phyloP scores from a whole-genome alignment of 2,113 vertebrate species.

The Alosa alosa region DNA sequence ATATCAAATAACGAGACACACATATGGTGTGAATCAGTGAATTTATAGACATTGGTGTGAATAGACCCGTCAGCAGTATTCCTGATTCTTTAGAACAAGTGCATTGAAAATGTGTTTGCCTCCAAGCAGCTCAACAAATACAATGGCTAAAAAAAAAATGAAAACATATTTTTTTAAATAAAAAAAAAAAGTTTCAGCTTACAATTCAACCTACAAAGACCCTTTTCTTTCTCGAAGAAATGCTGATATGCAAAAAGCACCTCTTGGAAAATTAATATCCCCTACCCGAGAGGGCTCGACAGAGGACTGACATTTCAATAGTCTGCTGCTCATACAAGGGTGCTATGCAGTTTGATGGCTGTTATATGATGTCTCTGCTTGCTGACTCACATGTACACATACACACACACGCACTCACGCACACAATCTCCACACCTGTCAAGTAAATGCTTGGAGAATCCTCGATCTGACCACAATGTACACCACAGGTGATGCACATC shows the following conservation, averaged over 20 bases:
- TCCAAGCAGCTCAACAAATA: background rate
- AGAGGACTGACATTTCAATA: background rate
- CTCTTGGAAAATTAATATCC: background rate
- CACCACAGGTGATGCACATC: background rate
- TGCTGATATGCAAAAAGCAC: background rate
- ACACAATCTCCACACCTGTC: background rate
- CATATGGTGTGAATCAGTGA: too few relatives aligned
- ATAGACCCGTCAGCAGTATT: too few relatives aligned
- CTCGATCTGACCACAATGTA: background rate
- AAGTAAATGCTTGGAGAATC: background rate
- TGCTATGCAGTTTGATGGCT: background rate
- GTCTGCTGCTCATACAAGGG: background rate
- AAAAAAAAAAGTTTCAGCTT: background rate
- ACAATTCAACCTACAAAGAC: background rate
- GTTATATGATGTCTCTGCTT: background rate
- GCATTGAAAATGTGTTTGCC: background rate
- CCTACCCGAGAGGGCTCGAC: background rate
- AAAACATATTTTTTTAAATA: background rate
- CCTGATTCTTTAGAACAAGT: too few relatives aligned
- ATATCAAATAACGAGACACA: too few relatives aligned
- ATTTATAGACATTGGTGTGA: too few relatives aligned
- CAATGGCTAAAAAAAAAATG: background rate
- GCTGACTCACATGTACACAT: too few relatives aligned
- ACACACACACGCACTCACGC: too few relatives aligned
- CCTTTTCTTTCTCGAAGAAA: background rate